These are phyloP conservation scores for Scomber colias DNA, from an alignment of 2,113 vertebrate species.

Conservation along the genomic window DNA sequence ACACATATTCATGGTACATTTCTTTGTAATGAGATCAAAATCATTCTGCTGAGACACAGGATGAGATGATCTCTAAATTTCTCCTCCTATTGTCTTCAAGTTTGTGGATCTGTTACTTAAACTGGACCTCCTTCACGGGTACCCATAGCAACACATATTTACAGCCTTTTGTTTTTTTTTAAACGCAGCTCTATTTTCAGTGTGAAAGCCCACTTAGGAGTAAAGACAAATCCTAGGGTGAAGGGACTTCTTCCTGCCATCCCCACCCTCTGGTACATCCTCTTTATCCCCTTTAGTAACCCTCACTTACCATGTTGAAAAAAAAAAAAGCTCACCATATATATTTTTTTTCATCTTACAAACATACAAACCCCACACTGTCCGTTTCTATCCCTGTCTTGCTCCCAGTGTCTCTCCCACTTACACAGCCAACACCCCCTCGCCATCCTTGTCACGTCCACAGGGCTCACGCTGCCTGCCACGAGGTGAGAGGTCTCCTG, in stretches of 20 bases:
- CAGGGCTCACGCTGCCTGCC: slow-evolving; percentile 53
- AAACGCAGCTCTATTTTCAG: not conserved
- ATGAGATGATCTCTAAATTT: not conserved
- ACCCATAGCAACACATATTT: not conserved
- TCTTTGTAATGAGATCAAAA: not conserved
- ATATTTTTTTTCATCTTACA: too few species aligned
- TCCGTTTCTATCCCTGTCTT: slow-evolving; percentile 12
- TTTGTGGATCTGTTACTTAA: not conserved
- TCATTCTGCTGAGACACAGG: slow-evolving; percentile 1
- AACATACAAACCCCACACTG: not conserved
- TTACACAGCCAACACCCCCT: slow-evolving; percentile 2
- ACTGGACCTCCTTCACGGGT: not conserved
- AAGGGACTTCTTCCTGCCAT: slow-evolving; percentile 1
- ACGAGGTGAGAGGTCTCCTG: slow-evolving; percentile 75
- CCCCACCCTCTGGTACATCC: not conserved
- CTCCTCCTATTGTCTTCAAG: not conserved
- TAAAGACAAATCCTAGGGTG: not conserved
- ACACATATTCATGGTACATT: not conserved
- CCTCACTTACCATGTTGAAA: not conserved
- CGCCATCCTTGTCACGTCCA: slow-evolving; percentile 72
- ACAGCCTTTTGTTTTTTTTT: not conserved
- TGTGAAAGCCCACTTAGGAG: not conserved
- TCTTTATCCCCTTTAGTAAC: not conserved
- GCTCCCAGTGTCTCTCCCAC: not conserved
- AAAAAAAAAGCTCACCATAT: not conserved